Base-by-base conservation (phyloP, 92 coral and sea anemone genomes). In the Pocillopora grandis region DNA sequence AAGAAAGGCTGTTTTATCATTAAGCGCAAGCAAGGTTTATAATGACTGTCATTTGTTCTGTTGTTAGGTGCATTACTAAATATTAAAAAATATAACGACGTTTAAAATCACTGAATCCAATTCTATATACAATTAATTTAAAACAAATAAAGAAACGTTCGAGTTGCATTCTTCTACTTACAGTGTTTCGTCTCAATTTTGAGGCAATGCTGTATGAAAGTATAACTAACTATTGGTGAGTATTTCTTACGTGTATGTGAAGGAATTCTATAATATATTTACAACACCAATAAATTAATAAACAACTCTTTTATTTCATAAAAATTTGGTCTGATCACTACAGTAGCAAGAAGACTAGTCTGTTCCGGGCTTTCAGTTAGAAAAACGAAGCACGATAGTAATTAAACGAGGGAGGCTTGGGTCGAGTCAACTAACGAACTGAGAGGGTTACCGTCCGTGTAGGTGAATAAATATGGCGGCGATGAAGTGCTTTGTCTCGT, bases 211-310 rank as follows among this genome's bases (percentile, higher is more conserved):
- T 77, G 81, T 48, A 42, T 27, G 62, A 63, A 77, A 23, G 71
- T 55, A 36, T 77, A 70, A 14, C 37, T 16, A 8, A 15, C 21
- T 69, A 19, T 36, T 69, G 74, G 31, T 36, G 52, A 35, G 8
- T 77, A 62, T 35, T 27, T 62, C 5, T 11, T 37, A 62, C 37
- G 80, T 36, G 37, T 37, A 77, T 52, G 36, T 37, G 71, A 63
- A 71, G 72, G 37, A 42, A 62, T n/a, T 62, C 81, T 77, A 71
- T 62, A 63, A 36, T 77, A 37, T 62, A 77, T 60, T 76, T 76
- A 61, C 80, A 60, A 61, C 68, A 23, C 27, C 49, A 13, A 2
- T 7, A 35, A 36, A 31, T 76, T 61, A 59, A 76, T 76, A 76
- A 76, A 76, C 80, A 76, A 76, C 80, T 76, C 5, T 33, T 17